These are phyloP conservation scores for Dunckerocampus dactyliophorus DNA, from an alignment of 2,113 vertebrate species.

Conservation along the genomic window DNA sequence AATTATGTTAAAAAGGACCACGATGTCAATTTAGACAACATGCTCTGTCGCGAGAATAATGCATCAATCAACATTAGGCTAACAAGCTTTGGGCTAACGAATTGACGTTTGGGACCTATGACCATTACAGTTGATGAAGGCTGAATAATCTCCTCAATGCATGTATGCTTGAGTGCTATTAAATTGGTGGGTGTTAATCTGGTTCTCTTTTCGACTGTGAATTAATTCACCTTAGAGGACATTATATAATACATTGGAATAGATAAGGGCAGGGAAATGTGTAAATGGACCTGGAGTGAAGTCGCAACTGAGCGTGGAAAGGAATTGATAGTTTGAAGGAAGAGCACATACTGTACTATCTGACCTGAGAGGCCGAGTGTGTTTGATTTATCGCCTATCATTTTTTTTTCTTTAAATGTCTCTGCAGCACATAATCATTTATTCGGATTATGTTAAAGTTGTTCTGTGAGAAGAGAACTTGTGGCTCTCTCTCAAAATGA, in stretches of 20 bases:
- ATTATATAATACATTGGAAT: conserved; percentile 4
- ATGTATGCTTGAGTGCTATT: conserved; percentile 49
- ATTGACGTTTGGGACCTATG: conserved; percentile 54
- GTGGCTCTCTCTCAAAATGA: conserved; percentile 60
- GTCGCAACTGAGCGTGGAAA: conserved; percentile 30
- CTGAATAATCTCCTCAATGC: conserved; percentile 50
- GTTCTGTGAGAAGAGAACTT: conserved; percentile 52
- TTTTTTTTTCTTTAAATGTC: conserved; percentile 57
- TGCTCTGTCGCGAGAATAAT: neutral
- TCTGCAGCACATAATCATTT: conserved; percentile 66
- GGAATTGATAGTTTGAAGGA: conserved; percentile 34
- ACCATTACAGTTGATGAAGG: conserved; percentile 54
- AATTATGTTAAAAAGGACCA: neutral
- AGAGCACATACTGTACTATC: conserved; percentile 15
- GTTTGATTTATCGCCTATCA: conserved; percentile 72
- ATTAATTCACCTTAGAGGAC: conserved; percentile 35
- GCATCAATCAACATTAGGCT: conserved; percentile 61
- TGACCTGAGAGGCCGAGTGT: conserved; percentile 59
- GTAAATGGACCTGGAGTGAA: conserved; percentile 33
- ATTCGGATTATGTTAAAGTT: conserved; percentile 74
- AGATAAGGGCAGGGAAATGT: conserved; percentile 19
- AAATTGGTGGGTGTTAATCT: conserved; percentile 52
- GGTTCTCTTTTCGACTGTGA: conserved; percentile 43
- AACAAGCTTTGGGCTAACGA: conserved; percentile 52
- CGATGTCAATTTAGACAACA: neutral